phyloP scores from a whole-genome alignment of 1,140 invertebrate species.

The Cotesia typhae region DNA sequence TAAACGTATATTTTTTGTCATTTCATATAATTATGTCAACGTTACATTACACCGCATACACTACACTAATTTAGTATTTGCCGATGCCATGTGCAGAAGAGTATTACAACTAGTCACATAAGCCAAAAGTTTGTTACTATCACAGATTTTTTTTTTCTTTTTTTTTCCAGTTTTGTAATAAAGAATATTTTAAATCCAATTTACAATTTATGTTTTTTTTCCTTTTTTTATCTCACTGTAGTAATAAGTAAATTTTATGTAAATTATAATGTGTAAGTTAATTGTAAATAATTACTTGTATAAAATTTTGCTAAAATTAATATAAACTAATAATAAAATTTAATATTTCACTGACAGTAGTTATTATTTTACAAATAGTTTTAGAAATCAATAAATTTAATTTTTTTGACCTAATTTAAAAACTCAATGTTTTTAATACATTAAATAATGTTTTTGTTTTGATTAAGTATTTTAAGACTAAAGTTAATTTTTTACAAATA shows the following conservation, averaged over 20 bases:
- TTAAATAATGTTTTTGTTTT: no score
- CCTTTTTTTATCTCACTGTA: background rate
- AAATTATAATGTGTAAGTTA: no score
- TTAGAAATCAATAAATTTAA: no score
- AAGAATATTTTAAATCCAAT: constrained; percentile 48
- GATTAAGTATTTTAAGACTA: no score
- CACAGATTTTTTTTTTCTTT: constrained; percentile 50
- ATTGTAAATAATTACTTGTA: no score
- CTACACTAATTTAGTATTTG: constrained; percentile 58
- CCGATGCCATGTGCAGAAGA: constrained; percentile 49
- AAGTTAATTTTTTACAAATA: no score
- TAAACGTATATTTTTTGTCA: constrained; percentile 1
- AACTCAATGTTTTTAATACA: background rate
- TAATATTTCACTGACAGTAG: no score
- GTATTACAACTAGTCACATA: constrained; percentile 63
- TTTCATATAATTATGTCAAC: constrained; percentile 17
- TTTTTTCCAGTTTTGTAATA: constrained; percentile 62
- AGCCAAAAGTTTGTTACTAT: constrained; percentile 63
- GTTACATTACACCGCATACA: constrained; percentile 39
- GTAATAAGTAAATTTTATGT: no score
- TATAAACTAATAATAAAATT: no score
- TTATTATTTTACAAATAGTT: no score
- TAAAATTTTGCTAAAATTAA: no score
- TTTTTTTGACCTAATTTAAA: background rate
- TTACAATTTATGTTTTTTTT: constrained; percentile 14